A percentile compares a stretch with the other conserved stretches of the same genome.
Evolutionary conservation across 1,140 invertebrate genomes (phyloP).

Genomic region (Ceratina calcarata): DNA sequence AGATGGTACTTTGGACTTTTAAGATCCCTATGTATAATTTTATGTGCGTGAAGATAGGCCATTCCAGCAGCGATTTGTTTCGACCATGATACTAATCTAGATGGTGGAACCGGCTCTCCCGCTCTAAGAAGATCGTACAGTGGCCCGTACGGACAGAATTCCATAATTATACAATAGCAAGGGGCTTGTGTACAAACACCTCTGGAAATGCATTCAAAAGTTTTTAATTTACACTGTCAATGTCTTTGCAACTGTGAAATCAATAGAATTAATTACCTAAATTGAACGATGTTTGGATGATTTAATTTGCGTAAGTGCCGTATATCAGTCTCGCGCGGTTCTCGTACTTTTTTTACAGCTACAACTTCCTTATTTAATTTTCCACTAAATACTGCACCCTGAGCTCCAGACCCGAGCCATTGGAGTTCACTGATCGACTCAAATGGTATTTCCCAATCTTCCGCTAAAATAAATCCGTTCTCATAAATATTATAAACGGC

Average conservation of each 20-base stretch:
- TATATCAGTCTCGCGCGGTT: slow-evolving; percentile 97
- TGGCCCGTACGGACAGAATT: slow-evolving; percentile 97
- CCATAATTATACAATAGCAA: slow-evolving; percentile 98
- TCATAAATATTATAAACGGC: slow-evolving; percentile 18
- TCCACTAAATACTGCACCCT: slow-evolving; percentile 97
- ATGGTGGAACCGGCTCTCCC: slow-evolving; percentile 90
- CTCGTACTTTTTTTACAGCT: slow-evolving; percentile 97
- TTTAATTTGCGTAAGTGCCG: slow-evolving; percentile 96
- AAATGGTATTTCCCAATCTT: slow-evolving; percentile 97
- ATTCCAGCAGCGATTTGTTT: slow-evolving; percentile 98
- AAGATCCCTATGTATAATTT: slow-evolving; percentile 98
- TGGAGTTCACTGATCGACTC: slow-evolving; percentile 94
- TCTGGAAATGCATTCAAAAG: slow-evolving; percentile 78
- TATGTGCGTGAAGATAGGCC: slow-evolving; percentile 97
- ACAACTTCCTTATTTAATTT: slow-evolving; percentile 91
- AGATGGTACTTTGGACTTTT: slow-evolving; percentile 95
- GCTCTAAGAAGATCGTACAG: slow-evolving; percentile 94
- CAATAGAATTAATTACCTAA: slow-evolving; percentile 84
- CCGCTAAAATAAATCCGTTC: slow-evolving; percentile 71
- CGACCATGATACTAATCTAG: slow-evolving; percentile 93
- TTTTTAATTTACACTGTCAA: slow-evolving; percentile 1
- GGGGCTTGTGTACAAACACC: slow-evolving; percentile 97
- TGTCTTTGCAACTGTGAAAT: neutral
- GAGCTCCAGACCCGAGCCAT: slow-evolving; percentile 97
- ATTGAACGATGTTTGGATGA: slow-evolving; percentile 98